These are phyloP conservation scores for Pseudoatta argentina DNA, from an alignment of 1,140 invertebrate genomes.

Conservation along the genomic window DNA sequence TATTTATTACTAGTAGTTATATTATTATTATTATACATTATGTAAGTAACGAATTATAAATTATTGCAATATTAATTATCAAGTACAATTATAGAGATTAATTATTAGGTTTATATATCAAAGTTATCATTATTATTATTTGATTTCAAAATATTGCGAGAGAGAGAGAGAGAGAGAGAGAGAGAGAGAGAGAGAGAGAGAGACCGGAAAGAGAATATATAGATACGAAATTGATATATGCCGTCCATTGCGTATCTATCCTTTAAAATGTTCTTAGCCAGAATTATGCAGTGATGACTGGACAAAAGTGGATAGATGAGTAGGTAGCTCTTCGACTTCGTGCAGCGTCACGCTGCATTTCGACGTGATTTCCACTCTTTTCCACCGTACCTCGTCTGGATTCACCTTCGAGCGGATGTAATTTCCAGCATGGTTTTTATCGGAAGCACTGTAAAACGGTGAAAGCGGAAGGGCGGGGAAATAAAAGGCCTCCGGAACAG, in stretches of 20 bases:
- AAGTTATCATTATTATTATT: not conserved
- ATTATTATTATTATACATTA: not conserved
- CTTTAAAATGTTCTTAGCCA: not conserved
- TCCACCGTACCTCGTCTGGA: not conserved
- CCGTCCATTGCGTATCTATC: too few relatives aligned
- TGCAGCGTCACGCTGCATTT: conserved; percentile 57
- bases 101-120: not conserved
- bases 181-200: not conserved
- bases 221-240: not conserved
- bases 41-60: not conserved
- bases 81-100: not conserved
- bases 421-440: conserved; percentile 62
- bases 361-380: conserved; percentile 57
- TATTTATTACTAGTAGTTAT: not conserved
- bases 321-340: conserved; percentile 53
- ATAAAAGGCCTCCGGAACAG: conserved; percentile 34
- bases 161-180: not conserved
- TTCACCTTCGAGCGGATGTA: conserved; percentile 53
- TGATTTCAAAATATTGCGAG: not conserved
- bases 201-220: not conserved
- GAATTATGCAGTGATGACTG: conserved; percentile 50
- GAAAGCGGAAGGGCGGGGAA: conserved; percentile 21
- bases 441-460: conserved; percentile 27
- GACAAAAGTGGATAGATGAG: conserved; percentile 53
- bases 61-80: not conserved